Conservation (phyloP, 2,888 invertebrate species). For the Pristionchus arcanus region DNA sequence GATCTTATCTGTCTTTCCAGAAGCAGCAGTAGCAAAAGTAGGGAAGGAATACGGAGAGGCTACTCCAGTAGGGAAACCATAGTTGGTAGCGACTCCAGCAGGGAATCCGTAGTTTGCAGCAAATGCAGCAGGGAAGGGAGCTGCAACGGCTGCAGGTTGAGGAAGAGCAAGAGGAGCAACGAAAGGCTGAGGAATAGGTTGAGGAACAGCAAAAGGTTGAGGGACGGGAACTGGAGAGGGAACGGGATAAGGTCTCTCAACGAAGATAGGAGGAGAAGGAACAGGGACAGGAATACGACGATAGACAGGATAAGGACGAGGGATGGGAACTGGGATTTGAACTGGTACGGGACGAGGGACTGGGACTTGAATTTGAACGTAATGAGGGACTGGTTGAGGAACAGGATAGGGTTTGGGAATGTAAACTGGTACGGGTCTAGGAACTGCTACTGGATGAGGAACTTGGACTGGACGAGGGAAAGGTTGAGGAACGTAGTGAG, state of each 20-base stretch:
- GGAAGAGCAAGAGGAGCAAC: constrained; percentile 26
- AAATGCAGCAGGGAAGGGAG: constrained; percentile 49
- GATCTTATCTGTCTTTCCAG: constrained; percentile 48
- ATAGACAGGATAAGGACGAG: constrained; percentile 24
- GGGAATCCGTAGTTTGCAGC: constrained; percentile 44
- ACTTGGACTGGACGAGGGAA: constrained; percentile 27
- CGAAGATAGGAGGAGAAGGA: constrained; percentile 39
- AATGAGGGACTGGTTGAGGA: constrained; percentile 16
- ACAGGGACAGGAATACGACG: constrained; percentile 35
- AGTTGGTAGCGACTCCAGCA: constrained; percentile 1
- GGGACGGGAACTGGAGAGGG: constrained; percentile 37
- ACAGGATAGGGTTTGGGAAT: constrained; percentile 31
- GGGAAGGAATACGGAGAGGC: neutral
- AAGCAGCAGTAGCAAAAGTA: neutral
- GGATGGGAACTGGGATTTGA: constrained; percentile 24
- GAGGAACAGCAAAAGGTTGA: constrained; percentile 48
- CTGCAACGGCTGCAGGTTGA: constrained; percentile 30
- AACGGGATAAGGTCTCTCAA: constrained; percentile 49
- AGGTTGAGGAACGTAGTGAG: constrained; percentile 45
- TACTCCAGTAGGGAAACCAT: neutral
- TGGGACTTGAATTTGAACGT: neutral
- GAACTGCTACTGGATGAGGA: constrained; percentile 28
- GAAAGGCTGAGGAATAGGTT: constrained; percentile 37
- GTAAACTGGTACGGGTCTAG: constrained; percentile 36
- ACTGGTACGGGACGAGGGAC: constrained; percentile 49